Percentiles rank a stretch among this genome's conserved stretches.
phyloP scores from a whole-genome alignment of 2,113 vertebrate species.

The Vidua chalybeata region DNA sequence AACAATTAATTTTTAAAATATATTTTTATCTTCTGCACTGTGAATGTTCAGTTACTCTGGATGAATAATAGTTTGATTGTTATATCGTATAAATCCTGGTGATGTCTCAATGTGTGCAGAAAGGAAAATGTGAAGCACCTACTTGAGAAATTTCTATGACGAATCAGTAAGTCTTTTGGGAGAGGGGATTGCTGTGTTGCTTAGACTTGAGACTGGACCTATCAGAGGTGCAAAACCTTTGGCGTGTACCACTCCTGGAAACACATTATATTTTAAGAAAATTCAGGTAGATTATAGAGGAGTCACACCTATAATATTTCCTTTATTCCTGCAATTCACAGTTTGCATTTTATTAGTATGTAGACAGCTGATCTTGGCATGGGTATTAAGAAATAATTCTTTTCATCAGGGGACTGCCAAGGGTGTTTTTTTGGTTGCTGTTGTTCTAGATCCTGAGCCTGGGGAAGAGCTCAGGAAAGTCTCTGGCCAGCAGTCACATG shows the following conservation, averaged over 20 bases:
- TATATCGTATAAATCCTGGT: not conserved
- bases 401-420: not conserved
- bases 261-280: not conserved
- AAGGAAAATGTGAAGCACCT: not conserved
- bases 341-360: not conserved
- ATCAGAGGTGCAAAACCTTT: not conserved
- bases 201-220: not conserved
- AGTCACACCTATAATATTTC: not conserved
- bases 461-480: not conserved
- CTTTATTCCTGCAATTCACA: not conserved
- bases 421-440: not conserved
- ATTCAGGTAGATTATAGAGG: not conserved
- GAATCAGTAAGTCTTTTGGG: not conserved
- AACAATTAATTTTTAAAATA: not conserved
- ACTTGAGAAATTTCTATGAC: not conserved
- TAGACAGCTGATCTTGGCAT: not conserved
- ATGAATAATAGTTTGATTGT: not conserved
- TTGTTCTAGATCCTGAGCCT: not conserved
- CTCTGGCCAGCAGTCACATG: accelerated
- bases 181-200: not conserved
- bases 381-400: not conserved
- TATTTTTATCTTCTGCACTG: not conserved
- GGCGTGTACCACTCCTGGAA: not conserved
- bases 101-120: not conserved
- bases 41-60: not conserved